Base-by-base conservation (phyloP, 2,888 invertebrate species). In the Empis stercorea region DNA sequence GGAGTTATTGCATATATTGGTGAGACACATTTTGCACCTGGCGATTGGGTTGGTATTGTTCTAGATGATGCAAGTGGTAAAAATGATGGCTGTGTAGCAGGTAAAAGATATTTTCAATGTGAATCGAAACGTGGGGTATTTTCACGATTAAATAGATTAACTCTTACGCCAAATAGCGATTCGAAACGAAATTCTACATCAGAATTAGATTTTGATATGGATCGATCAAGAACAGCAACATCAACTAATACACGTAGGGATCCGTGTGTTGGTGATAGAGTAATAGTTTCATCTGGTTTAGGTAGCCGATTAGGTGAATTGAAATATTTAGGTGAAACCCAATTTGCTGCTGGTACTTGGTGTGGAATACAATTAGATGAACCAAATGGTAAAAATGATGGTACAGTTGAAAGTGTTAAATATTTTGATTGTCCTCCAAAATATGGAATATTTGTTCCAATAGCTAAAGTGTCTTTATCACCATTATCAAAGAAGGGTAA, bases 1-100 rank as follows among this genome's bases (percentile, higher is more conserved):
- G 96, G 95, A 32, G 82, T 7, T 17, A 16, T 39, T 39, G 16
- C 16, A 11, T 45, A 48, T 34, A 84, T 94, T 48, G 93, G 96
- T 30, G 91, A 91, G 63, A 93, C 95, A 45, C 89, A 94, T 67
- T 96, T 97, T 72, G 96, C 95, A 14, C 91, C 93, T 16, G 97
- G 97, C 50, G 92, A 96, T 55, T 99, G 96, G 96, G 96, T 94
- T 43, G 97, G 96, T 44, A 83, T 99, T 50, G 96, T 93, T 51
- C 79, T 99, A 56, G 96, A 96, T 68, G 91, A 94, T 57, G 81
- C 93, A 37, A 84, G 89, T 60, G 97, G 96, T 66, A 95, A 96
- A 75, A 95, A 96, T 67, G 94, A 96, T 68, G 96, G 96, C 23
- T 87, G 91, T 30, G 94, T 96, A 52, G 87, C 87, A 47, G 93